Base-by-base conservation (phyloP, 2,888 invertebrate genomes). In the Patella caerulea region DNA sequence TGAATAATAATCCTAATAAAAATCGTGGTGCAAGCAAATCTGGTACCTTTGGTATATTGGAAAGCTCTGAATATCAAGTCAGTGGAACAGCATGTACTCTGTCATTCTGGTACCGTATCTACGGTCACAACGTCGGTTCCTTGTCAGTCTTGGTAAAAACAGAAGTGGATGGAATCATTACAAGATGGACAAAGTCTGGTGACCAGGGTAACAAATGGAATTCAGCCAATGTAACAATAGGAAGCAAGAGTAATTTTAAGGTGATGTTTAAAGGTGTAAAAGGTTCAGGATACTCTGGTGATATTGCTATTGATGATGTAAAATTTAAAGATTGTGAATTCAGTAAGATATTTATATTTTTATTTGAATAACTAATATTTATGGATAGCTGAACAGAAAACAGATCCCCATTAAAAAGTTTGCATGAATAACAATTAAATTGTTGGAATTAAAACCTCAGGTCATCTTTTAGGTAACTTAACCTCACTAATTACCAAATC, bases 11-110 rank as follows among this genome's bases (percentile, higher is more conserved):
- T 9, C 45, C 0, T 45, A 24, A 65, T 45, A 7, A 45, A 45
- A 45, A 45, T 9, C 45, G 7, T 45, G 45, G 45, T 45, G 1
- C 7, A 45, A 45, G 72, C 70, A 45, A 77, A 34, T 74, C 78
- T 15, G 80, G 85, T 55, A 77, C 85, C 81, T 76, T 78, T 24
- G 86, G 86, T 1, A 77, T 83, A 9, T 79, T 88, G 2, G 79
- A 83, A 75, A 86, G 84, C 17, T 74, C 80, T 56, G 56, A 81
- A 1, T 86, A 87, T 75, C 84, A 79, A 71, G 80, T 94, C 77
- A 97, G 95, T 90, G 95, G 95, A 87, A 95, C 96, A 84, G 95
- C 96, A 29, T 98, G 98, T 90, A 95, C 96, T 92, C 72, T 89
- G 75, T 84, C 85, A 45, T 89, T 91, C 82, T 91, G 91, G 90